Evolutionary conservation across 2,797 vertebrate species (phyloP), one percentile per base, ranked within the genome.

Genomic region (Streptopelia turtur): DNA sequence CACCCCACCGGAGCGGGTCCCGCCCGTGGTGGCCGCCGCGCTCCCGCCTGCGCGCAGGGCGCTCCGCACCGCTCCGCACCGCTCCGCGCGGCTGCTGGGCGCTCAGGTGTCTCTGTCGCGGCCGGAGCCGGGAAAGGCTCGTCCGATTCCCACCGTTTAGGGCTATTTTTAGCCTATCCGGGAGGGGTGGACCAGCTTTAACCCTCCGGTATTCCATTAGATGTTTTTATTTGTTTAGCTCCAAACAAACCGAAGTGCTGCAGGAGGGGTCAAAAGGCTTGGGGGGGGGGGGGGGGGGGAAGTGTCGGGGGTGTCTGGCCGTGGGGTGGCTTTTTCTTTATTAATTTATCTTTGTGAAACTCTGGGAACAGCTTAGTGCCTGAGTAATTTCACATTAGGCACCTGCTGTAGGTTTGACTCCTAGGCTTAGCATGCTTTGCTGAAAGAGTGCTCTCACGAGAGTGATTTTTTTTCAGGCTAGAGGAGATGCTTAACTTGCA

Each of bases 211-310:
- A 4, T 47, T 24, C 7, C 49, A 5, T 16, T 35, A 17, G 16
- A 20, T 63, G 28, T 24, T 49, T 57, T 60, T 63, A 20, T 64
- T 71, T 74, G 30, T 76, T 69, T 18, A 8, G 28, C 30, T 43
- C 9, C 6, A 21, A 21, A 55, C 60, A 60, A 70, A 50, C 39
- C 4, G 9, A 16, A 68, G 23, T 50, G 23, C 50, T 56, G 41
- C 25, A 30, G 65, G 65, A 37, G 6, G 1, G 7, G n/a, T 75
- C 1, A 3, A 22, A 63, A 37, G 17, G 4, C 17, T 45, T 45
- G 8, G 2, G 11, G 8, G 3, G 3, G 7, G 2, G 13, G 8
- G 4, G 3, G 7, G 10, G 6, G 3, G 14, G 43, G 37, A 6
- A 3, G 14, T 17, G 39, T 39, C 39, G 39, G 39, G 18, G 43